Base-by-base conservation (phyloP, 1,140 invertebrate genomes). In the Lordiphosa mommai region DNA sequence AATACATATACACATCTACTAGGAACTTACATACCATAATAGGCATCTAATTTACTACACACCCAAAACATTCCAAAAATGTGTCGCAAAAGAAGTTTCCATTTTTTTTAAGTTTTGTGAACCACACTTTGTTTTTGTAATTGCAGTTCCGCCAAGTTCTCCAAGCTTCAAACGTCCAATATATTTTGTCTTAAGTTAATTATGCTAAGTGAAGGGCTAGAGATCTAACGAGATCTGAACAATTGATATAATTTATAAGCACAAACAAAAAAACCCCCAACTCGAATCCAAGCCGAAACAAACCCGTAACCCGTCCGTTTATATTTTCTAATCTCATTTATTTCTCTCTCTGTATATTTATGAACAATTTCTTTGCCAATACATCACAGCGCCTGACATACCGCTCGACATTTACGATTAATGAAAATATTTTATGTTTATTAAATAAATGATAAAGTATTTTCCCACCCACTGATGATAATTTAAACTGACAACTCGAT, bases 371-470 rank as follows among this genome's bases (percentile, higher is more conserved):
- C 52, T 34, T 56, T 9, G 30, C 30, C 46, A 16, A 16, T 14
- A 66, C 66, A 76, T 67, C 56, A 57, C 61, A 61, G 34, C 58
- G 23, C 23, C 7, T 6, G 23, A 27, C 23, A 61, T 55, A 59
- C 57, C 57, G 44, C 36, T 58, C 59, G 43, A 48, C 48, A 48
- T 55, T 46, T 32, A 44, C 36, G 16, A 38, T 34, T 36, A 40
- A 12, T 38, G 55, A 38, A 30, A 52, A 73, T 80, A 79, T 79
- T 79, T 79, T 79, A 79, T 80, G 59, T 77, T 79, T 79, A 79
- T 79, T 79, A 65, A 79, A 79, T 79, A 79, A 77, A 73, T 46
- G 65, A 72, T 79, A 80, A 80, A 73, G 73, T 79, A 69, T 69
- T 80, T 77, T 77, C 73, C 53, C 23, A 27, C 23, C 23, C 23